A percentile compares a stretch with the other conserved stretches of the same genome.
These are phyloP conservation scores for Chaetodon trifascialis DNA, from an alignment of 2,113 vertebrate species.

Conservation along the genomic window DNA sequence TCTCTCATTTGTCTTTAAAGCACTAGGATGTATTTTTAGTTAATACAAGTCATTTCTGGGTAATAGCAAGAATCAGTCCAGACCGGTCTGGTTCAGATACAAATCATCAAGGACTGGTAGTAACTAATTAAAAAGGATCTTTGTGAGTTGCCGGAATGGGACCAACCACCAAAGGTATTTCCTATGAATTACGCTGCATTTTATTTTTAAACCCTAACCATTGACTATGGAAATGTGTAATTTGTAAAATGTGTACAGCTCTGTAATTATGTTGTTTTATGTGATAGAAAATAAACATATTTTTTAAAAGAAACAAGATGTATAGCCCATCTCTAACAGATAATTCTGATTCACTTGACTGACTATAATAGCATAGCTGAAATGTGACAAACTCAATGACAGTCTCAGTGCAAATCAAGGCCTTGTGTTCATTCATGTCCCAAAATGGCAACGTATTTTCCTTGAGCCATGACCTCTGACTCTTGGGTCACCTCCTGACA, in stretches of 20 bases:
- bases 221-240: slow-evolving; percentile 71
- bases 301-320: slow-evolving; percentile 79
- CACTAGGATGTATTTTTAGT: slow-evolving; percentile 59
- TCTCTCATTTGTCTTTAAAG: slow-evolving; percentile 59
- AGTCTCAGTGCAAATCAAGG: slow-evolving; percentile 10
- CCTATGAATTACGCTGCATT: slow-evolving; percentile 55
- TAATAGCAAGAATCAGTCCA: slow-evolving; percentile 10
- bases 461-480: slow-evolving; percentile 57
- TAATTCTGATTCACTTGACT: not conserved
- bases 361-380: not conserved
- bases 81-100: slow-evolving; percentile 28
- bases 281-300: slow-evolving; percentile 85
- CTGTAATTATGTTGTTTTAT: slow-evolving; percentile 77
- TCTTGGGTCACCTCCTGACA: slow-evolving; percentile 49
- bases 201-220: slow-evolving; percentile 60
- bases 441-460: slow-evolving; percentile 42
- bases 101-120: slow-evolving; percentile 23
- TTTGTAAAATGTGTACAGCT: slow-evolving; percentile 87
- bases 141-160: slow-evolving; percentile 54
- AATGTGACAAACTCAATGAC: not conserved
- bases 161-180: slow-evolving; percentile 60
- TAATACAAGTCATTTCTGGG: slow-evolving; percentile 32
- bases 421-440: slow-evolving; percentile 31
- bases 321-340: not conserved
- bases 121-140: slow-evolving; percentile 27